Evolutionary conservation across 2,113 vertebrate genomes (phyloP).

Genomic region (Pogonocichla stellata): DNA sequence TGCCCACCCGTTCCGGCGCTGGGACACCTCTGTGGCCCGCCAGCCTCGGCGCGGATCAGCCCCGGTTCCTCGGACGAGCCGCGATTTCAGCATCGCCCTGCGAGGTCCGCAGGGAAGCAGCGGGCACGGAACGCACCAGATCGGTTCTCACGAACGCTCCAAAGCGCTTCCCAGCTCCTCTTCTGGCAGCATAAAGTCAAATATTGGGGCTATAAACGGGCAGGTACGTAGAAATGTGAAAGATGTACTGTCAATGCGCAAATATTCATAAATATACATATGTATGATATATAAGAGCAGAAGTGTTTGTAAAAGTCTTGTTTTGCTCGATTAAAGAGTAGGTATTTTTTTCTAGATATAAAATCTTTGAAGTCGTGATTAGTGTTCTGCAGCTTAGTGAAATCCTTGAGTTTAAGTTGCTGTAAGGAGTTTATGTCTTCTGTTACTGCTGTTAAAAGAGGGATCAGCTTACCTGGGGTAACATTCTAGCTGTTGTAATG

Average conservation of each 20-base stretch:
- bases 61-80: not conserved
- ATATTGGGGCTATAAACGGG: fast-evolving
- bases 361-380: not conserved
- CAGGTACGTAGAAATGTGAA: not conserved
- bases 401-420: not conserved
- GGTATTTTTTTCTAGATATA: fast-evolving
- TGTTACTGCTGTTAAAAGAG: not conserved
- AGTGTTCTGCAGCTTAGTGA: not conserved
- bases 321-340: not conserved
- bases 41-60: not conserved
- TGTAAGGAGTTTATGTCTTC: not conserved
- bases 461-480: no score
- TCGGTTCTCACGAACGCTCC: fast-evolving
- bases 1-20: fast-evolving
- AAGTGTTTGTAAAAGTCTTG: no score
- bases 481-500: not conserved
- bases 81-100: not conserved
- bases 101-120: fast-evolving
- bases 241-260: fast-evolving
- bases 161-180: not conserved
- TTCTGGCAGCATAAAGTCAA: not conserved
- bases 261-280: fast-evolving
- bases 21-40: not conserved
- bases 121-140: fast-evolving
- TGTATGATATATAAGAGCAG: fast-evolving